A percentile compares a stretch with the other conserved stretches of the same genome.
phyloP scores from a whole-genome alignment of 2,113 vertebrate genomes.

The Myrmecophaga tridactyla region DNA sequence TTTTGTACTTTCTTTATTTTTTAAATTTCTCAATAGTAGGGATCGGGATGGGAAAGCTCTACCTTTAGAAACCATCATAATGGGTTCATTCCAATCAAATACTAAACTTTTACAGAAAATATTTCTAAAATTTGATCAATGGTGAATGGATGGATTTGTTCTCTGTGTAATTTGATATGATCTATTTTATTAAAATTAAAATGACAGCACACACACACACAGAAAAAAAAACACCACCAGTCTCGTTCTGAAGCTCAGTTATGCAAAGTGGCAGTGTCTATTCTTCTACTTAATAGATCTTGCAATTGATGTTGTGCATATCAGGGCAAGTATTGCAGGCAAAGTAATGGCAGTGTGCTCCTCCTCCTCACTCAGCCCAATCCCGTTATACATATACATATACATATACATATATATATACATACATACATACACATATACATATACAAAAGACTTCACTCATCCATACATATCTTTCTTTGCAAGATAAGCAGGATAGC shows the following conservation, averaged over 20 bases:
- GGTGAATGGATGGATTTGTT: slow-evolving; percentile 67
- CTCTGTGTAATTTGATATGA: slow-evolving; percentile 73
- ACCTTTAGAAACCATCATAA: slow-evolving; percentile 62
- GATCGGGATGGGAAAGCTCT: slow-evolving; percentile 50
- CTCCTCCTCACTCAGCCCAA: no score
- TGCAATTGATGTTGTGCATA: no score
- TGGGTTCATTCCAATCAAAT: slow-evolving; percentile 63
- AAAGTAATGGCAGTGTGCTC: no score
- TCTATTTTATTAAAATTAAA: slow-evolving; percentile 78
- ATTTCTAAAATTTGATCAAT: slow-evolving; percentile 74
- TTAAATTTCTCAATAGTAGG: slow-evolving; percentile 57
- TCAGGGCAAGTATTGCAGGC: no score
- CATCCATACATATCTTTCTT: background rate
- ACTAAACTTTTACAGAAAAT: slow-evolving; percentile 73
- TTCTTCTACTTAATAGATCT: no score
- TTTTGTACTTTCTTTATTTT: slow-evolving; percentile 78
- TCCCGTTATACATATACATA: background rate
- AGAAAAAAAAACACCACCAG: no score
- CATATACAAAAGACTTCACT: background rate
- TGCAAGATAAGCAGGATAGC: background rate
- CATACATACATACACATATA: no score
- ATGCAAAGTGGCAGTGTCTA: no score
- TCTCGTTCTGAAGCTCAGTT: no score
- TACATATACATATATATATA: no score
- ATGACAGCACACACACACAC: background rate